Evolutionary conservation across 2,797 vertebrate species (phyloP), one percentile per base, ranked within the genome.

Genomic region (Delichon dasypus): DNA sequence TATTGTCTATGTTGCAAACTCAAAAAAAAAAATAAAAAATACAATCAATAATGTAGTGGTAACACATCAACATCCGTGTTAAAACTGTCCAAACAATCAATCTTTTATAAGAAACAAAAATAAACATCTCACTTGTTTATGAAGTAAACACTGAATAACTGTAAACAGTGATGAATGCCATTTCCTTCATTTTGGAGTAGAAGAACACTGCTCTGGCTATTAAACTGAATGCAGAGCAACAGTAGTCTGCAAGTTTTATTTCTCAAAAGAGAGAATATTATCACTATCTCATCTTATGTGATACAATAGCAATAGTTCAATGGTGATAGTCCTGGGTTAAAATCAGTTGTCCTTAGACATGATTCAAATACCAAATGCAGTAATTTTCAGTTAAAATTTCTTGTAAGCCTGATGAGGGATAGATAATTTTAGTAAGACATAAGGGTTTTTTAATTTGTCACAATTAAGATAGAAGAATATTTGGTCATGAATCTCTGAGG

Each of bases 361-460:
- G 1, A 80, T 64, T 26, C n/a, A 64, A 14, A n/a, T 85, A 7
- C 7, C 10, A 76, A 83, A 54, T 64, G 2, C 9, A 36, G 20
- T 16, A 58, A 51, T 78, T 67, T 78, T 70, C 4, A 30, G 16
- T 23, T 30, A 58, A 74, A 90, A 76, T 48, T 73, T 8, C 20
- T 45, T 45, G 3, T 44, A 70, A 67, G 5, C 20, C 13, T 36
- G 29, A 22, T 34, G 13, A 80, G 7, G 13, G 44, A 26, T 60
- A 78, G 6, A 47, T 40, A 16, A 34, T n/a, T 74, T 70, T 45
- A 65, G 7, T 38, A 66, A 81, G 7, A 2, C 3, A 16, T 19
- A 36, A 2, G 2, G 1, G 5, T 8, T 10, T 64, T 8, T 10
- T 29, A 44, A 36, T 23, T 67, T 4, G 2, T 68, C 3, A 38